A percentile compares a stretch with the other conserved stretches of the same genome.
Evolutionary conservation across 1,140 invertebrate species (phyloP).

Genomic region (Drosophila suzukii): DNA sequence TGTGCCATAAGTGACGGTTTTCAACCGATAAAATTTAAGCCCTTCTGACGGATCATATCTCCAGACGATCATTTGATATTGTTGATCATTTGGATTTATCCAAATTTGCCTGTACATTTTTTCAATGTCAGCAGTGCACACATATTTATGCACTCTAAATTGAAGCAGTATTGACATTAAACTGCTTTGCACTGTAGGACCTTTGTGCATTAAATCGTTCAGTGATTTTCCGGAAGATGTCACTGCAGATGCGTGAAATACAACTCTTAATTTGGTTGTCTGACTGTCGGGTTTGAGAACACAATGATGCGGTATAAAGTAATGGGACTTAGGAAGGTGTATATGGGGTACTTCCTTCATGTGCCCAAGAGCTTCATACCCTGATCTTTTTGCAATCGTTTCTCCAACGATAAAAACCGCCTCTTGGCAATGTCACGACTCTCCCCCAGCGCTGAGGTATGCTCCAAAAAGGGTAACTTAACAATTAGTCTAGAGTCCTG

Average conservation of each 20-base stretch:
- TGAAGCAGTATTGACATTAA: neutral
- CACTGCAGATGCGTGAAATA: too few species aligned
- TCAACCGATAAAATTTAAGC: neutral
- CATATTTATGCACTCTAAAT: neutral
- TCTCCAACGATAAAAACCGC: neutral
- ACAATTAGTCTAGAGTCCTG: neutral
- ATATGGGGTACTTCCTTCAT: conserved; percentile 48
- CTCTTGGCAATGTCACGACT: neutral
- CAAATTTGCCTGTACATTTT: too few species aligned
- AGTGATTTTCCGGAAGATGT: too few species aligned
- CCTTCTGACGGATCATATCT: neutral
- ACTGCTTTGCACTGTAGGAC: neutral
- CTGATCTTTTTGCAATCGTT: conserved; percentile 3
- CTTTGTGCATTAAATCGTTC: too few species aligned
- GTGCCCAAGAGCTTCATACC: conserved; percentile 67
- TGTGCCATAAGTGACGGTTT: too few species aligned
- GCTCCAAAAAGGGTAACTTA: neutral
- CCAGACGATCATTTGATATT: neutral
- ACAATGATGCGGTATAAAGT: too few species aligned
- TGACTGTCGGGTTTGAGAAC: too few species aligned
- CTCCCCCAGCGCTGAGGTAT: neutral
- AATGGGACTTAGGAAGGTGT: too few species aligned
- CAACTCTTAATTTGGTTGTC: too few species aligned
- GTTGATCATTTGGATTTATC: neutral
- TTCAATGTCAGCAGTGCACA: neutral